Evolutionary conservation across 2,797 vertebrate species (phyloP).

Genomic region (Enteromius viviparus): DNA sequence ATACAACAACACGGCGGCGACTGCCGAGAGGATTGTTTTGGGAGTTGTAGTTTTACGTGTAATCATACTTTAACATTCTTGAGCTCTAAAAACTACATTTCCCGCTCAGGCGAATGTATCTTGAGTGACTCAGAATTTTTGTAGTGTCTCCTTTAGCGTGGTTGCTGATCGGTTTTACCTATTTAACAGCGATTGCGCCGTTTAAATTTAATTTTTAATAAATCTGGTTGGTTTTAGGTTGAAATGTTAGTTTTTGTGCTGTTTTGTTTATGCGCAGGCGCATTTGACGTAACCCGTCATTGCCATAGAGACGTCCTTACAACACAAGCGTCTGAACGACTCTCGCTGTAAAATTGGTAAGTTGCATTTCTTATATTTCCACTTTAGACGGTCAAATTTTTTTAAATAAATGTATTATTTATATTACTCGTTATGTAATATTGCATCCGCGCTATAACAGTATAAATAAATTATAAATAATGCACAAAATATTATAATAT

Average conservation of each 20-base stretch:
- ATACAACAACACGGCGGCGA: neutral
- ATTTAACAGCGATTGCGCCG: neutral
- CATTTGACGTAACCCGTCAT: neutral
- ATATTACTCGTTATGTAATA: neutral
- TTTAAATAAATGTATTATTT: neutral
- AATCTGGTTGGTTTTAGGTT: too few relatives aligned
- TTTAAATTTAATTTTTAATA: too few relatives aligned
- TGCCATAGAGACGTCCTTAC: constrained; percentile 28
- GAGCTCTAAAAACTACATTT: constrained; percentile 18
- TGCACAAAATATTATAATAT: too few relatives aligned
- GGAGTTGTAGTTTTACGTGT: constrained; percentile 23
- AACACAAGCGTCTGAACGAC: neutral
- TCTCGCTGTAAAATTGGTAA: constrained; percentile 24
- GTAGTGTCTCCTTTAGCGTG: neutral
- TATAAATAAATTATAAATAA: neutral
- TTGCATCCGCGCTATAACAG: too few relatives aligned
- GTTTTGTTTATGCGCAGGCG: neutral
- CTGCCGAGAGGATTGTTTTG: neutral
- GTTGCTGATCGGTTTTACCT: neutral
- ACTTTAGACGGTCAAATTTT: neutral
- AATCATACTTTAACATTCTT: too few relatives aligned
- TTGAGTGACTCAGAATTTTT: neutral
- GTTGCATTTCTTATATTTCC: neutral
- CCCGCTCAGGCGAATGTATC: neutral
- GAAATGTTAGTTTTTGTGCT: neutral